Evolutionary conservation across 2,797 vertebrate genomes (phyloP).

Genomic region (Loriculus beryllinus): DNA sequence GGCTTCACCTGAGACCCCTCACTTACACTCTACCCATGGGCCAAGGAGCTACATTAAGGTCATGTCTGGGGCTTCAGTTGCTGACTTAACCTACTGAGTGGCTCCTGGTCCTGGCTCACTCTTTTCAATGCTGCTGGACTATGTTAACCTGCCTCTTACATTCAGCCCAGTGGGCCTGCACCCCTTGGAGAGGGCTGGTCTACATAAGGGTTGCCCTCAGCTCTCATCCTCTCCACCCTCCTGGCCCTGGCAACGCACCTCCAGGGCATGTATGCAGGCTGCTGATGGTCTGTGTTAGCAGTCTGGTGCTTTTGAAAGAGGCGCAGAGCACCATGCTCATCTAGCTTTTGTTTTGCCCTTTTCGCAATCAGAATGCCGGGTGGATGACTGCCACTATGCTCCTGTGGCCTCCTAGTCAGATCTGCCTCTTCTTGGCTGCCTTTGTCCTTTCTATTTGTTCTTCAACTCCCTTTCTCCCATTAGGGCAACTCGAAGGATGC

Average conservation of each 20-base stretch:
- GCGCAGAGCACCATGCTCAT: background rate
- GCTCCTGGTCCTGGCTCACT: background rate
- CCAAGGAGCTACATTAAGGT: background rate
- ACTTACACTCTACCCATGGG: too few relatives aligned
- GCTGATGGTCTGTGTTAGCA: background rate
- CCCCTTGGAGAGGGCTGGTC: background rate
- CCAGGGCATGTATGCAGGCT: background rate
- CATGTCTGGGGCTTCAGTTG: background rate
- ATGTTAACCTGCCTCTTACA: fast-evolving
- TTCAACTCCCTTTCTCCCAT: background rate
- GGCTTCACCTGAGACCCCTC: background rate
- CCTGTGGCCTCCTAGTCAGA: fast-evolving
- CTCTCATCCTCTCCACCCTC: background rate
- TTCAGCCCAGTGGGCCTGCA: background rate
- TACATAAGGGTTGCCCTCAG: background rate
- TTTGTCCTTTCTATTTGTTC: background rate
- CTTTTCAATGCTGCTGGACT: background rate
- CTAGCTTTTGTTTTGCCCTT: background rate
- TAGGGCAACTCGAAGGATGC: background rate
- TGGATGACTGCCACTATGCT: fast-evolving
- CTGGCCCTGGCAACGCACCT: background rate
- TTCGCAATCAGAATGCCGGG: background rate
- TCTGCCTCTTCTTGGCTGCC: background rate
- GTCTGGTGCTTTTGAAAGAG: background rate
- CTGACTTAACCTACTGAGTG: background rate